Percentiles rank a stretch among this genome's conserved stretches.
Evolutionary conservation across 2,113 vertebrate species (phyloP).

Genomic region (Telmatochromis sp.): DNA sequence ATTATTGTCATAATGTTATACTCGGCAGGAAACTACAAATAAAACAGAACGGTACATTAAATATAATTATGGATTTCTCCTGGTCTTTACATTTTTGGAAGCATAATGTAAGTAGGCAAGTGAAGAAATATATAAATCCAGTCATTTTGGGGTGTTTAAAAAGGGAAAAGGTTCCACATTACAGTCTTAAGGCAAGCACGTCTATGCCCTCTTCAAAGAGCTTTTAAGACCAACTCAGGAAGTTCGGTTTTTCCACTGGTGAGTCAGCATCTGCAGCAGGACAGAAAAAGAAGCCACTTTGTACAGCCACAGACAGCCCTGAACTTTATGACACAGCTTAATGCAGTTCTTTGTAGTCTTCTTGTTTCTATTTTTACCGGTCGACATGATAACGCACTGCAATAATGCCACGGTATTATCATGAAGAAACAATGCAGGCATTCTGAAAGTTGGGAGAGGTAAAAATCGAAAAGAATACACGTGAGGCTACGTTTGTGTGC

Average conservation of each 20-base stretch:
- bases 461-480: rapidly evolving
- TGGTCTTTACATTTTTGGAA: neutral
- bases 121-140: neutral
- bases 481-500: neutral
- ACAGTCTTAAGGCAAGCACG: neutral
- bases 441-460: neutral
- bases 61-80: neutral
- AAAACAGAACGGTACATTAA: neutral
- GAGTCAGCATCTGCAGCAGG: conserved; percentile 27
- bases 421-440: neutral
- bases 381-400: neutral
- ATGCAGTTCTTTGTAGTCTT: neutral
- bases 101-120: neutral
- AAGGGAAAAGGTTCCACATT: neutral
- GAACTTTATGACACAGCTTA: neutral
- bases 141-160: neutral
- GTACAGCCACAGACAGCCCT: neutral
- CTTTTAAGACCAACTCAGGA: conserved; percentile 20
- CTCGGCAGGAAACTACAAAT: neutral
- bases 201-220: conserved; percentile 9
- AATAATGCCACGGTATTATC: neutral
- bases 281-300: neutral
- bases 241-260: conserved; percentile 56
- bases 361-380: neutral
- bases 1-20: neutral